Percentiles rank a stretch among this genome's conserved stretches.
Evolutionary conservation across 2,888 invertebrate genomes (phyloP).

Genomic region (Oscheius sp.): DNA sequence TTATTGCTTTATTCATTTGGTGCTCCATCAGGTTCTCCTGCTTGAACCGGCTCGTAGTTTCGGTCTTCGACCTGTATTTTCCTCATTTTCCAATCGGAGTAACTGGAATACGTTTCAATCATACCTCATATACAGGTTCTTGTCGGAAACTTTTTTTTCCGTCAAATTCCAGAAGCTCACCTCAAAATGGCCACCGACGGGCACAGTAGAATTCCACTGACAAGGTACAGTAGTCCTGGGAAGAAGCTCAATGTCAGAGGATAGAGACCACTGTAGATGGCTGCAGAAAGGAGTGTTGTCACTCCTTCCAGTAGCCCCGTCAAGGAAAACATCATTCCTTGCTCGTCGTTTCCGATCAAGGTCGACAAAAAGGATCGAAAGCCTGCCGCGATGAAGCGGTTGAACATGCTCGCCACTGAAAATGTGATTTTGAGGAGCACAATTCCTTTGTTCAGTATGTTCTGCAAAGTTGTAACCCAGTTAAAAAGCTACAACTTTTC

Average conservation of each 20-base stretch:
- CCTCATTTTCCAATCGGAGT: conserved; percentile 22
- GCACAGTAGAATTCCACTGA: conserved; percentile 59
- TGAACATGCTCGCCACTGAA: conserved; percentile 70
- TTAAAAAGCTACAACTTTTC: too few relatives aligned
- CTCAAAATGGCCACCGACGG: conserved; percentile 61
- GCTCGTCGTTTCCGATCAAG: conserved; percentile 72
- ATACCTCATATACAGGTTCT: too few relatives aligned
- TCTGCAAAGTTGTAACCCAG: too few relatives aligned
- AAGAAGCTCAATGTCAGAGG: conserved; percentile 73
- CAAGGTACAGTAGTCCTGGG: conserved; percentile 72
- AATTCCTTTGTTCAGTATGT: too few relatives aligned
- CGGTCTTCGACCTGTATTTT: background rate
- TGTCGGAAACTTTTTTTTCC: too few relatives aligned
- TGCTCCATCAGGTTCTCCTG: too few relatives aligned
- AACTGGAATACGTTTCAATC: background rate
- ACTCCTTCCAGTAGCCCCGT: conserved; percentile 73
- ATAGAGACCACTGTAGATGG: conserved; percentile 74
- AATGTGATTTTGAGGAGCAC: background rate
- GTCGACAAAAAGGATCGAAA: conserved; percentile 73
- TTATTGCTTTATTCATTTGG: too few relatives aligned
- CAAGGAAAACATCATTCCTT: conserved; percentile 74
- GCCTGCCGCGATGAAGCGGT: conserved; percentile 74
- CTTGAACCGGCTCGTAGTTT: background rate
- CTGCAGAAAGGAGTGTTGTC: conserved; percentile 71
- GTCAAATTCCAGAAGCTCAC: conserved; percentile 42